phyloP scores from a whole-genome alignment of 2,888 invertebrate genomes.

The Lasioglossum marginatum region DNA sequence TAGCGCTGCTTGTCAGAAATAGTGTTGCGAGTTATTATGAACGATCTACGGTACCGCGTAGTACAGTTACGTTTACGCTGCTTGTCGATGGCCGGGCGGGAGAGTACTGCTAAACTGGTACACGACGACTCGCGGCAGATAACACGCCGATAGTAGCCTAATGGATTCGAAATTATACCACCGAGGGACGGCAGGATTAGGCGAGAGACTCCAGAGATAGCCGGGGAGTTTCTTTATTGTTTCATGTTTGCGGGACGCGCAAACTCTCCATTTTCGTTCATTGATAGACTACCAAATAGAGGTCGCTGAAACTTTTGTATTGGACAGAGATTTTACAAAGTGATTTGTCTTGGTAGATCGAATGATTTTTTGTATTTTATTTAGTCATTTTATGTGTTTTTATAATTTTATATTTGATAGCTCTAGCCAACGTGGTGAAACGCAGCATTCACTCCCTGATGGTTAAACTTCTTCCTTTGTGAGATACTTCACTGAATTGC shows the following conservation, averaged over 20 bases:
- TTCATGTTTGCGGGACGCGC: neutral
- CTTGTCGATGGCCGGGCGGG: conserved; percentile 35
- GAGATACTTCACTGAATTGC: neutral
- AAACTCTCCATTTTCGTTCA: neutral
- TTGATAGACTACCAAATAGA: neutral
- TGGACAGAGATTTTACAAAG: neutral
- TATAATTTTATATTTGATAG: neutral
- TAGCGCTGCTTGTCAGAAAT: conserved; percentile 73
- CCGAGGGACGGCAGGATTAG: neutral
- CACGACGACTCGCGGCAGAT: neutral
- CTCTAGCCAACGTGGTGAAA: neutral
- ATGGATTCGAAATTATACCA: conserved; percentile 20
- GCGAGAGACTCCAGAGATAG: neutral
- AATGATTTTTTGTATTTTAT: neutral
- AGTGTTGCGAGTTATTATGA: conserved; percentile 67
- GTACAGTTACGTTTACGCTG: conserved; percentile 72
- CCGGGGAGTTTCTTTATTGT: neutral
- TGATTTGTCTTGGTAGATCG: neutral
- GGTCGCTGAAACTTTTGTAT: neutral
- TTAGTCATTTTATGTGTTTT: neutral
- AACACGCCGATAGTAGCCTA: neutral
- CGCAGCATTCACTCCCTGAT: neutral
- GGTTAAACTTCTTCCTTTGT: neutral
- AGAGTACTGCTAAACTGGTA: conserved; percentile 25
- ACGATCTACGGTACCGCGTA: conserved; percentile 72